These are phyloP conservation scores for Xyrauchen texanus DNA, from an alignment of 2,113 vertebrate genomes.

Conservation along the genomic window DNA sequence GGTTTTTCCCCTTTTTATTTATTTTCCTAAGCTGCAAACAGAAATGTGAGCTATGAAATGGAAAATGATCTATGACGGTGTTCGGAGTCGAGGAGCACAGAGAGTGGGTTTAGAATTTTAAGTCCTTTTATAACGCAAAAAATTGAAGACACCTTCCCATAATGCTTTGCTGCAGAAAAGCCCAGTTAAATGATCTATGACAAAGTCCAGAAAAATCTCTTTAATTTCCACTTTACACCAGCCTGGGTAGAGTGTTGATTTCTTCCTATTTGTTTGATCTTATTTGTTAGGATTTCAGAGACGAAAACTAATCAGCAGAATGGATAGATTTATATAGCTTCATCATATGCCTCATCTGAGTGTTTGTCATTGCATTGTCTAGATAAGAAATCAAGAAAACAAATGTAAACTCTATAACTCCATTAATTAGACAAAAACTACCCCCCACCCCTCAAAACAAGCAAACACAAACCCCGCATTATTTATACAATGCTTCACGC, in stretches of 20 bases:
- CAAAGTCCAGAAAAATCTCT: neutral
- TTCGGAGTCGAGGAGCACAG: neutral
- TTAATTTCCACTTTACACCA: neutral
- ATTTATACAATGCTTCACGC: too few species aligned
- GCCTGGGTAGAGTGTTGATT: constrained; percentile 5
- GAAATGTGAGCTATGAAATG: constrained; percentile 32
- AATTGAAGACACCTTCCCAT: constrained; percentile 23
- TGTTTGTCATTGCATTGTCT: neutral
- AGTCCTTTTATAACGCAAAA: constrained; percentile 20
- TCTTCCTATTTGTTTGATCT: constrained; percentile 22
- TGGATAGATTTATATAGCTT: neutral
- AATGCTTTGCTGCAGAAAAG: constrained; percentile 18
- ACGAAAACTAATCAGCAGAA: constrained; percentile 9
- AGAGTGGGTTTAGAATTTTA: constrained; percentile 2
- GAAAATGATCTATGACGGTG: constrained; percentile 32
- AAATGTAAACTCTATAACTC: neutral
- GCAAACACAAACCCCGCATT: too few species aligned
- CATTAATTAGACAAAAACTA: too few species aligned
- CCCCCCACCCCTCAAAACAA: too few species aligned
- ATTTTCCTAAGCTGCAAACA: neutral
- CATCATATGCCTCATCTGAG: neutral
- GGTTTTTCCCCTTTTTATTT: constrained; percentile 27
- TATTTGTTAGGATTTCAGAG: constrained; percentile 4
- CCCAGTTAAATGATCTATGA: constrained; percentile 36
- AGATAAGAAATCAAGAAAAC: neutral